phyloP scores from a whole-genome alignment of 2,113 vertebrate species.

The Addax nasomaculatus region DNA sequence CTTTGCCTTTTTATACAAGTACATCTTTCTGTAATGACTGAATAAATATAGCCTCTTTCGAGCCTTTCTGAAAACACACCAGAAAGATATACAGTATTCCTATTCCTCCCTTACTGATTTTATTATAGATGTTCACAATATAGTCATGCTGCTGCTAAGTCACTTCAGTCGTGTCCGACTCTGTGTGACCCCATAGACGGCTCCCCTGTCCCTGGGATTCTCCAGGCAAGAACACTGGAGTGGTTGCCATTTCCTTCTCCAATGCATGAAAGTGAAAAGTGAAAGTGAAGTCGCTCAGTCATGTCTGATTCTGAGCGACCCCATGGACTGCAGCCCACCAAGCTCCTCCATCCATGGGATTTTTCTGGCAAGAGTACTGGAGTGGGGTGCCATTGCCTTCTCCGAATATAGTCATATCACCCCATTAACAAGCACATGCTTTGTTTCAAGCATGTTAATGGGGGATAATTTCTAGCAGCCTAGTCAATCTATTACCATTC shows the following conservation, averaged over 20 bases:
- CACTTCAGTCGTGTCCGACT: too few relatives aligned
- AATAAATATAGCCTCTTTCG: not conserved
- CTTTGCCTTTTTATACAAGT: not conserved
- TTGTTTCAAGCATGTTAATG: not conserved
- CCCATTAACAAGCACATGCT: not conserved
- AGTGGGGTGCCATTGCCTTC: too few relatives aligned
- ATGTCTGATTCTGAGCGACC: too few relatives aligned
- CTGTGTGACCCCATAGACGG: too few relatives aligned
- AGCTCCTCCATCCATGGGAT: too few relatives aligned
- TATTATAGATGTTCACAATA: not conserved
- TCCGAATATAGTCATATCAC: not conserved
- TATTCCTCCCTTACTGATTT: not conserved
- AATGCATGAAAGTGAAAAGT: too few relatives aligned
- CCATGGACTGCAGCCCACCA: too few relatives aligned
- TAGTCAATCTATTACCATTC: not conserved
- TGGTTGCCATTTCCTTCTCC: too few relatives aligned
- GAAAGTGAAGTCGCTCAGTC: too few relatives aligned
- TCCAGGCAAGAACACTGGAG: too few relatives aligned
- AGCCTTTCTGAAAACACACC: not conserved
- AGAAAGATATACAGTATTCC: not conserved
- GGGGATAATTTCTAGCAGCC: not conserved
- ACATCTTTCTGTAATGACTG: not conserved
- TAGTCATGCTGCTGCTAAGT: not conserved
- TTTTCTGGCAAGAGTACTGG: too few relatives aligned
- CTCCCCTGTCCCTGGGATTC: too few relatives aligned